Evolutionary conservation across 2,113 vertebrate species (phyloP).

Genomic region (Columba janthina): DNA sequence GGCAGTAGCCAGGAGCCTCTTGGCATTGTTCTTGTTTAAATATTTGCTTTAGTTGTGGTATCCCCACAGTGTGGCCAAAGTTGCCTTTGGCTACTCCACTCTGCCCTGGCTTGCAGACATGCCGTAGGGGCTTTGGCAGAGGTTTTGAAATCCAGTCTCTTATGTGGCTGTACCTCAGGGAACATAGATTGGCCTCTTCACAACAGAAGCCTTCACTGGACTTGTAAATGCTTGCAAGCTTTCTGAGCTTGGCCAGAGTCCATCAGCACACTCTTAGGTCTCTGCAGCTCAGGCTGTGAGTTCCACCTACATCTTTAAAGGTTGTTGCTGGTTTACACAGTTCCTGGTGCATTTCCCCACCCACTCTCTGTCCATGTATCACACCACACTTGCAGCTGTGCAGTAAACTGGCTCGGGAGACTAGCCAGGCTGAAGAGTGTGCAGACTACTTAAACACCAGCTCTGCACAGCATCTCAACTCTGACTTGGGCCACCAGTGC

Average conservation of each 20-base stretch:
- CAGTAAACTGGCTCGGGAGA: not conserved
- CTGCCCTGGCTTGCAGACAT: not conserved
- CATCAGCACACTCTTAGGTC: not conserved
- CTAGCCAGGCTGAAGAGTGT: not conserved
- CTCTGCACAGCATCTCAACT: not conserved
- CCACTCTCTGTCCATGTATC: not conserved
- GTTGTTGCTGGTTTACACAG: not conserved
- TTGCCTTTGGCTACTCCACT: not conserved
- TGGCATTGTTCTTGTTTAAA: not conserved
- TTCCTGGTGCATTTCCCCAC: not conserved
- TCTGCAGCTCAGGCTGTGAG: not conserved
- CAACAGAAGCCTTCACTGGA: not conserved
- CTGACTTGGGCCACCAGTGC: not conserved
- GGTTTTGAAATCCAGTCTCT: not conserved
- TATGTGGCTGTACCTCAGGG: not conserved
- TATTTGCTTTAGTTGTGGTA: not conserved
- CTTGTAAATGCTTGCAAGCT: not conserved
- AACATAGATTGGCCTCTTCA: not conserved
- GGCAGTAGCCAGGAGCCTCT: not conserved
- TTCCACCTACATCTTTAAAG: not conserved
- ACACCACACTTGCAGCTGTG: not conserved
- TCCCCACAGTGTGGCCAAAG: fast-evolving
- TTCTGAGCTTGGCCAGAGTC: not conserved
- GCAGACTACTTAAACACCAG: not conserved
- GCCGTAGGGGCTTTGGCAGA: not conserved